Percentiles rank a stretch among this genome's conserved stretches.
Evolutionary conservation across 2,888 invertebrate genomes (phyloP).

Genomic region (Ormyrus labotus): DNA sequence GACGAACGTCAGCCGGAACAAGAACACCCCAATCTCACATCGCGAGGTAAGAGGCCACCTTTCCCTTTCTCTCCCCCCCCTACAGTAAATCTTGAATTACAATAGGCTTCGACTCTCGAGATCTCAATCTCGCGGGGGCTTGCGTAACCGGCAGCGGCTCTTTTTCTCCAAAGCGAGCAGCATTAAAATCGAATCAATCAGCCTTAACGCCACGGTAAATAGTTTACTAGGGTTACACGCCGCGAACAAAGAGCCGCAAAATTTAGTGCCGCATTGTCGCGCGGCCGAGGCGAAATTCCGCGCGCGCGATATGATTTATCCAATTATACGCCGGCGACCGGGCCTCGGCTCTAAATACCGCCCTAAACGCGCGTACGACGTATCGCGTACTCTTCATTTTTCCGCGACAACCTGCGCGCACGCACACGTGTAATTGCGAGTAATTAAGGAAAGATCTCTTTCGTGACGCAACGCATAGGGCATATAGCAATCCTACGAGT

Average conservation of each 20-base stretch:
- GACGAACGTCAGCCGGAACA: conserved; percentile 70
- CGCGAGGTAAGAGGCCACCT: conserved; percentile 69
- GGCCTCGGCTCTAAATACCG: too few species aligned
- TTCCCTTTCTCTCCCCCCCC: conserved; percentile 13
- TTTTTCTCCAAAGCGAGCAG: not conserved
- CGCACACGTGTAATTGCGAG: conserved; percentile 29
- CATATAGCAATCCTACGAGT: conserved; percentile 3
- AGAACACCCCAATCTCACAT: conserved; percentile 68
- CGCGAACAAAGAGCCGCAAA: conserved; percentile 4
- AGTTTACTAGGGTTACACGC: not conserved
- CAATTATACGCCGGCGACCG: not conserved
- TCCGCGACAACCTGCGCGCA: conserved; percentile 12
- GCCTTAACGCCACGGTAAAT: not conserved
- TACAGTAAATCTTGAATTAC: conserved; percentile 34
- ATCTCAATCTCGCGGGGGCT: conserved; percentile 9
- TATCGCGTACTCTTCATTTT: not conserved
- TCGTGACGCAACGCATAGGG: conserved; percentile 20
- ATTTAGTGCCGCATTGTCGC: conserved; percentile 31
- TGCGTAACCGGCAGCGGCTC: not conserved
- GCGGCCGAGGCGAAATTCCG: conserved; percentile 8
- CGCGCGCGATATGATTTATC: conserved; percentile 31
- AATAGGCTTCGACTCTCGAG: not conserved
- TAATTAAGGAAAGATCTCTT: conserved; percentile 37
- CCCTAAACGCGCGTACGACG: too few species aligned
- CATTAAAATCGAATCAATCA: conserved; percentile 33